These are phyloP conservation scores for Anser cygnoides DNA, from an alignment of 2,113 vertebrate genomes.

Conservation along the genomic window DNA sequence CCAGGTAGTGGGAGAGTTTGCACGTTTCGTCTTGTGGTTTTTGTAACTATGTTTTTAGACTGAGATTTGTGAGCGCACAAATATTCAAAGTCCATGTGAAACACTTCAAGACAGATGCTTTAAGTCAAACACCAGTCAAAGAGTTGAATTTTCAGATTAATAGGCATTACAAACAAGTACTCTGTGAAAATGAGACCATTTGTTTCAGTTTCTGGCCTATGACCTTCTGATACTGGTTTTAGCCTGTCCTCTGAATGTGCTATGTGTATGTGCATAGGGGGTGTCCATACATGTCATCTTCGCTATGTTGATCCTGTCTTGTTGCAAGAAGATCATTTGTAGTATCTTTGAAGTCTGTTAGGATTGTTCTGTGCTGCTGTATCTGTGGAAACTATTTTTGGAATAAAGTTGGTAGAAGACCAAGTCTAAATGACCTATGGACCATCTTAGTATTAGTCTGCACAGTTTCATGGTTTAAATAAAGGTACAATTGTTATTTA, in stretches of 20 bases:
- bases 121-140: background rate
- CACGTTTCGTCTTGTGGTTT: background rate
- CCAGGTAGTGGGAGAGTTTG: background rate
- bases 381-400: background rate
- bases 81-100: background rate
- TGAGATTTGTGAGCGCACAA: background rate
- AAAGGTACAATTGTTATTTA: background rate
- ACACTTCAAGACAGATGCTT: background rate
- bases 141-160: background rate
- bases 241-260: background rate
- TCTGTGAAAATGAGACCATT: background rate
- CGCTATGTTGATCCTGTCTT: background rate
- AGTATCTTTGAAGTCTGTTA: background rate
- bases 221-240: background rate
- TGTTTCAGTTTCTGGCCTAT: background rate
- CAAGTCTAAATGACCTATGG: background rate
- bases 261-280: background rate
- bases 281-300: background rate
- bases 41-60: fast-evolving
- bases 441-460: background rate
- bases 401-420: background rate
- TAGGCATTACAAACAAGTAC: background rate
- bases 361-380: background rate
- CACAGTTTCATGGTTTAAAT: background rate
- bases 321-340: background rate